These are phyloP conservation scores for Poecilia gillii DNA, from an alignment of 2,797 vertebrate genomes.

Conservation along the genomic window DNA sequence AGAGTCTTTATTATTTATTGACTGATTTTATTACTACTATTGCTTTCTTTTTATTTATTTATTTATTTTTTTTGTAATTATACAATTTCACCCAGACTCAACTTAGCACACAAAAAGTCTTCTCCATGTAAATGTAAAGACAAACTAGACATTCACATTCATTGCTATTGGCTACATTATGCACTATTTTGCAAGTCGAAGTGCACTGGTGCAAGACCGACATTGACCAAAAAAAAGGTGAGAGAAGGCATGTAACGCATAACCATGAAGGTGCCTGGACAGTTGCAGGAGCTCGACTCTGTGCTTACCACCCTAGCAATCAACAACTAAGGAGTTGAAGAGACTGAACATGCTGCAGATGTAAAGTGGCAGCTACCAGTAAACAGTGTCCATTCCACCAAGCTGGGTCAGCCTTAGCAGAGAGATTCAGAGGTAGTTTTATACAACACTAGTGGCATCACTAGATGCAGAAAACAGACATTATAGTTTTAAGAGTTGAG, in stretches of 20 bases:
- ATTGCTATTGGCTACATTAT: slow-evolving; percentile 74
- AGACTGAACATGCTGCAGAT: slow-evolving; percentile 32
- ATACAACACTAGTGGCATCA: slow-evolving; percentile 30
- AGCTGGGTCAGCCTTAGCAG: slow-evolving; percentile 50
- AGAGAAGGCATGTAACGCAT: slow-evolving; percentile 78
- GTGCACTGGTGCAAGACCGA: slow-evolving; percentile 77
- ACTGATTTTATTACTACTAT: slow-evolving; percentile 25
- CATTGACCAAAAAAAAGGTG: slow-evolving; percentile 72
- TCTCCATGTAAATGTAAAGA: slow-evolving; percentile 59
- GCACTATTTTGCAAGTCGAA: slow-evolving; percentile 75
- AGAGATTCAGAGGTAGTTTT: slow-evolving; percentile 28
- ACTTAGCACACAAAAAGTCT: slow-evolving; percentile 80
- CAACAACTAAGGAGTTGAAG: slow-evolving; percentile 49
- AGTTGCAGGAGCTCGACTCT: slow-evolving; percentile 81
- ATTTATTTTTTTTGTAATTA: neutral
- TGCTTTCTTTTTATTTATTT: neutral
- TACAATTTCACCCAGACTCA: slow-evolving; percentile 13
- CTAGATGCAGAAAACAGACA: slow-evolving; percentile 33
- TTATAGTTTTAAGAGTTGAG: slow-evolving; percentile 75
- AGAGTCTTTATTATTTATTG: neutral
- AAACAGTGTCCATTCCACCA: slow-evolving; percentile 44
- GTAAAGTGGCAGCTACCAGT: slow-evolving; percentile 35
- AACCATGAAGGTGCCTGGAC: slow-evolving; percentile 78
- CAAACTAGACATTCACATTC: slow-evolving; percentile 75
- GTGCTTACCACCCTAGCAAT: slow-evolving; percentile 55